Evolutionary conservation across 2,113 vertebrate species (phyloP).

Genomic region (Cryptomyrus ogoouensis): DNA sequence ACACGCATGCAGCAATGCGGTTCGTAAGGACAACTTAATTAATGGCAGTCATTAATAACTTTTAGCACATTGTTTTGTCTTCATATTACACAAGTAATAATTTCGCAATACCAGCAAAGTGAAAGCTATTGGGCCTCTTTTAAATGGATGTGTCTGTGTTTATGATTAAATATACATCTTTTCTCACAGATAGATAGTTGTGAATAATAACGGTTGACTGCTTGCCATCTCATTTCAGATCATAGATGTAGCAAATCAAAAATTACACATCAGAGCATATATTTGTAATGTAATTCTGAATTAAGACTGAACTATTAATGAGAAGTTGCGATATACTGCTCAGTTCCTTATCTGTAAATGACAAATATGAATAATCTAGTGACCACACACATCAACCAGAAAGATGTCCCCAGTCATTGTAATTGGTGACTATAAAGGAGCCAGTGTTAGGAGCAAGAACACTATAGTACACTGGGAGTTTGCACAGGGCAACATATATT

Average conservation of each 20-base stretch:
- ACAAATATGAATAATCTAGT: background rate
- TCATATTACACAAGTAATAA: background rate
- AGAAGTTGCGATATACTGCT: background rate
- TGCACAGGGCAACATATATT: background rate
- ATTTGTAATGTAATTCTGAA: background rate
- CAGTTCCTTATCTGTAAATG: background rate
- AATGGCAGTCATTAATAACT: slow-evolving; percentile 8
- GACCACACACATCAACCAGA: background rate
- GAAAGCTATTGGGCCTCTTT: background rate
- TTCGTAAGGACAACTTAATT: slow-evolving; percentile 30
- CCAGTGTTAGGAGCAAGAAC: background rate
- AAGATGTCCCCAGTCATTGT: background rate
- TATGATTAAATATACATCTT: background rate
- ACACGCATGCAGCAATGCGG: slow-evolving; percentile 36
- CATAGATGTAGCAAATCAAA: background rate
- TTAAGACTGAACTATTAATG: background rate
- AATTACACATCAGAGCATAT: background rate
- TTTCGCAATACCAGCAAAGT: background rate
- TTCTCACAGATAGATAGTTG: background rate
- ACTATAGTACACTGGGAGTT: background rate
- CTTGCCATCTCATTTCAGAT: background rate
- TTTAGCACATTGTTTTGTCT: background rate
- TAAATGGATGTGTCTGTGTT: background rate
- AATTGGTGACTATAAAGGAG: background rate
- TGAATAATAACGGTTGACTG: background rate